Evolutionary conservation across 2,113 vertebrate genomes (phyloP).

Genomic region (Trogon surrucura): DNA sequence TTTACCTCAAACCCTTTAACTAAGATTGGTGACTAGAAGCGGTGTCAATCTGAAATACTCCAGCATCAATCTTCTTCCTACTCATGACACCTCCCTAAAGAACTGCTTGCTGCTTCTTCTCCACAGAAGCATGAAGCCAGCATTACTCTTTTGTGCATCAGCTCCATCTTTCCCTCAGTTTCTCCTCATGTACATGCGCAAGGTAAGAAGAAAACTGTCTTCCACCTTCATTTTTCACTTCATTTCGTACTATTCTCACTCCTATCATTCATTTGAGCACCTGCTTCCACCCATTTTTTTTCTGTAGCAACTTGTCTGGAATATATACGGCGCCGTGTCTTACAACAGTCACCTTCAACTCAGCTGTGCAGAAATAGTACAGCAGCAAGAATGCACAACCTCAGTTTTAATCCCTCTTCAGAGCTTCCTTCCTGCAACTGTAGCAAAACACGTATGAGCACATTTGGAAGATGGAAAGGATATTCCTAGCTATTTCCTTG

Average conservation of each 20-base stretch:
- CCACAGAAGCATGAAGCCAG: background rate
- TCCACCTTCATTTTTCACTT: background rate
- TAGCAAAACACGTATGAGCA: background rate
- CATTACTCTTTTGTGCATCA: background rate
- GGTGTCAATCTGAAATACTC: background rate
- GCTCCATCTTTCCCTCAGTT: background rate
- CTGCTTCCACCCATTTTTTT: background rate
- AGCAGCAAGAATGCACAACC: background rate
- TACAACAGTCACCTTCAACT: background rate
- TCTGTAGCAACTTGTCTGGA: background rate
- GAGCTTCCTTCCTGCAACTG: constrained; percentile 39
- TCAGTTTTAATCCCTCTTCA: background rate
- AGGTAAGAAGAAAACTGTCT: background rate
- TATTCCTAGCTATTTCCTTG: constrained; percentile 5
- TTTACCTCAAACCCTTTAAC: background rate
- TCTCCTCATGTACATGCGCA: background rate
- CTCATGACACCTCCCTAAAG: background rate
- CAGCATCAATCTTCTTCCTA: background rate
- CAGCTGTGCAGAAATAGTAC: background rate
- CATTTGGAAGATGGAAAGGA: background rate
- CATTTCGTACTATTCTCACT: background rate
- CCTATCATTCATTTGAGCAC: background rate
- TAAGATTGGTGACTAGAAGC: background rate
- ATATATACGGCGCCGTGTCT: background rate
- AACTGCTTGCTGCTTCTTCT: background rate